Conservation (phyloP, 2,888 invertebrate genomes). For the Drosophila helvetica region DNA sequence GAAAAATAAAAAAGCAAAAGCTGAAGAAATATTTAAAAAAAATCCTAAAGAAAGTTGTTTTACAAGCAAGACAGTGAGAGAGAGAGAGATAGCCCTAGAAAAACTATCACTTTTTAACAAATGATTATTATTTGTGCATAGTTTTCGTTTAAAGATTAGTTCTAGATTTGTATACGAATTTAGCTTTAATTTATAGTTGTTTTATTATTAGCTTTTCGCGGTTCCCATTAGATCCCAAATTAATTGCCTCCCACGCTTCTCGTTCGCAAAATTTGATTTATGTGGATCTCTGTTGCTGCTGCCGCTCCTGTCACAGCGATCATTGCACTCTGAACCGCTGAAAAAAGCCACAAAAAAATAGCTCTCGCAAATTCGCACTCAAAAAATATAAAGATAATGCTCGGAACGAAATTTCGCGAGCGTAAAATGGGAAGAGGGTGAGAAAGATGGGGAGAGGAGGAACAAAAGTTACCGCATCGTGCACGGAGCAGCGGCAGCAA, state of each 20-base stretch:
- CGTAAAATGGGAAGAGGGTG: slow-evolving; percentile 8
- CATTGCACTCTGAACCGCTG: slow-evolving; percentile 61
- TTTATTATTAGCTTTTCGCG: slow-evolving; percentile 6
- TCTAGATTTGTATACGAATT: not conserved
- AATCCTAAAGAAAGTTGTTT: slow-evolving; percentile 55
- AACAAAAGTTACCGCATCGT: slow-evolving; percentile 77
- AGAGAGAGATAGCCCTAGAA: slow-evolving; percentile 20
- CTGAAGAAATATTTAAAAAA: slow-evolving; percentile 6
- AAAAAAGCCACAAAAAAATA: slow-evolving; percentile 38
- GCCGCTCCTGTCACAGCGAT: slow-evolving; percentile 53
- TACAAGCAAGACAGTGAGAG: slow-evolving; percentile 37
- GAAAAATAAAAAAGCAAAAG: slow-evolving; percentile 55
- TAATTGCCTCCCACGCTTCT: slow-evolving; percentile 45
- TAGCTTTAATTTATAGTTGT: slow-evolving; percentile 12
- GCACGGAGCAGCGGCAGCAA: slow-evolving; percentile 23
- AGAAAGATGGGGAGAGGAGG: slow-evolving; percentile 7
- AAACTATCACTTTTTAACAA: slow-evolving; percentile 67
- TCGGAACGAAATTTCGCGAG: slow-evolving; percentile 61
- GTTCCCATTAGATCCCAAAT: slow-evolving; percentile 17
- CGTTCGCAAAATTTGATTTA: slow-evolving; percentile 34
- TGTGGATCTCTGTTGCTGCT: slow-evolving; percentile 32
- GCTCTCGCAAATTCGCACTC: slow-evolving; percentile 43
- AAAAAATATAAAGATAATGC: slow-evolving; percentile 59
- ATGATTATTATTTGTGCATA: slow-evolving; percentile 1
- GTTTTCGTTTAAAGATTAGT: slow-evolving; percentile 10